A percentile compares a stretch with the other conserved stretches of the same genome.
These are phyloP conservation scores for Macaca fascicularis DNA, from an alignment of 2,113 vertebrate genomes.

Conservation along the genomic window T2T-MFA8v1.1 NC_088385.1:82072001-82072500, in stretches of 20 bases:
- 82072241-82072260: neutral
- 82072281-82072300: neutral
- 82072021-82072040: neutral
- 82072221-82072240: neutral
- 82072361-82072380: neutral
- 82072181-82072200: neutral
- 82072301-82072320: neutral
- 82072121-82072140: neutral
- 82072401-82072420: neutral
- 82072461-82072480: neutral
- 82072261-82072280: neutral
- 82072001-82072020: neutral
- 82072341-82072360: neutral
- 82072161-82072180: neutral
- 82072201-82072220: neutral
- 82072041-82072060: neutral
- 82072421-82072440: neutral
- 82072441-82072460: constrained; percentile 10
- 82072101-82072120: neutral
- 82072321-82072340: neutral
- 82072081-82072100: neutral
- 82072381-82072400: neutral
- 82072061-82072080: neutral
- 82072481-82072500: neutral
- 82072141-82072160: neutral